Conservation (phyloP, 1,140 invertebrate species). For the Chelonus insularis region DNA sequence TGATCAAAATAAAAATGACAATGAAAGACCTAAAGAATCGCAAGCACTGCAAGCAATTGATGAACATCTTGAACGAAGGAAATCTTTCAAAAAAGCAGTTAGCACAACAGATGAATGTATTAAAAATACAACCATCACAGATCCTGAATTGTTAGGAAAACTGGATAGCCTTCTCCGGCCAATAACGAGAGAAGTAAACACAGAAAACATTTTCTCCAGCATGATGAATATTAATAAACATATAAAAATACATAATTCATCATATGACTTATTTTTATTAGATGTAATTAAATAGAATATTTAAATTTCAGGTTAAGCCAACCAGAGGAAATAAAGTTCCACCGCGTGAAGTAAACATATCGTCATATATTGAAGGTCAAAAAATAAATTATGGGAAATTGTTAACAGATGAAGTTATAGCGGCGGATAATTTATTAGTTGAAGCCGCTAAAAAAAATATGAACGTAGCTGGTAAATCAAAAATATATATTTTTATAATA, state of each 20-base stretch:
- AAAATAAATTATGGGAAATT: slow-evolving; percentile 79
- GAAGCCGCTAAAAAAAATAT: slow-evolving; percentile 78
- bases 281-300: too few relatives aligned
- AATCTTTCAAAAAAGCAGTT: slow-evolving; percentile 68
- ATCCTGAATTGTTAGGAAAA: slow-evolving; percentile 69
- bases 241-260: too few relatives aligned
- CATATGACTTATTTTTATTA: too few relatives aligned
- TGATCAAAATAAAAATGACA: slow-evolving; percentile 45
- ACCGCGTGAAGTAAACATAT: slow-evolving; percentile 51
- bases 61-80: slow-evolving; percentile 60
- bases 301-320: slow-evolving; percentile 43
- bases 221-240: too few relatives aligned
- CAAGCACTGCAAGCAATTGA: slow-evolving; percentile 43
- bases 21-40: slow-evolving; percentile 39
- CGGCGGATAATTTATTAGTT: slow-evolving; percentile 77
- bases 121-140: slow-evolving; percentile 67
- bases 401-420: slow-evolving; percentile 83
- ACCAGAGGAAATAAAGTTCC: slow-evolving; percentile 40
- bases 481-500: slow-evolving; percentile 1
- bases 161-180: slow-evolving; percentile 65
- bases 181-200: slow-evolving; percentile 67
- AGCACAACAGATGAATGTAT: slow-evolving; percentile 64
- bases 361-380: slow-evolving; percentile 69
- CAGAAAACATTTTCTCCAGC: too few relatives aligned
- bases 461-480: slow-evolving; percentile 76